Evolutionary conservation across 2,888 invertebrate genomes (phyloP), one percentile per base, ranked within the genome.

Genomic region (Odiellus spinosus): DNA sequence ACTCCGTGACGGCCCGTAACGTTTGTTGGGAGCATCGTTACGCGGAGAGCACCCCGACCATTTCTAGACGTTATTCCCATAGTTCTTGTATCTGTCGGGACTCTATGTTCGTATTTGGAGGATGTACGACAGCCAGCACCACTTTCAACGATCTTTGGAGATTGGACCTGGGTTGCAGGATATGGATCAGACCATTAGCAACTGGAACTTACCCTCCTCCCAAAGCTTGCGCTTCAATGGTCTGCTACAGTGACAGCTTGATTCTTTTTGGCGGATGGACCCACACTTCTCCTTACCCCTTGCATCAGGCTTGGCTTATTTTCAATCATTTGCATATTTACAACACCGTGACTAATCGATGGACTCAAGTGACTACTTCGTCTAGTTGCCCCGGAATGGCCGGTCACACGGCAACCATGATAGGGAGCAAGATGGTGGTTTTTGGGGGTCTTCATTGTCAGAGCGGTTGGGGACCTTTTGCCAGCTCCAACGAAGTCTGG

Each of bases 91-190:
- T 51, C 59, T 39, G 52, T 41, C 51, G 51, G 1, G 48, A 85
- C 64, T 80, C 78, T 3, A 85, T 95, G 83, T 95, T 85, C 63
- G 77, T 95, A 41, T 93, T 95, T 73, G 95, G 95, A 32, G 95
- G 95, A 6, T 93, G 91, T 59, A 91, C 93, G 11, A 82, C 84
- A 34, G 81, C 84, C 46, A 82, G 83, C 60, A 93, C 95, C 17
- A 87, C 95, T 12, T 93, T 93, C 62, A 95, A 96, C 70, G 95
- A 96, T 70, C 71, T 96, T 32, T 95, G 95, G 95, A 74, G 78
- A 53, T 78, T 95, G 65, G 87, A 95, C 70, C 73, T 95, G 51
- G 82, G 82, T 1, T 78, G 75, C 41, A 73, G 87, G 59, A 74
- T 77, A 56, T 93, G 93, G 93, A 74, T 82, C 15, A 51, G 67